phyloP scores from a whole-genome alignment of 2,113 vertebrate genomes.

The Hemibagrus wyckioides region DNA sequence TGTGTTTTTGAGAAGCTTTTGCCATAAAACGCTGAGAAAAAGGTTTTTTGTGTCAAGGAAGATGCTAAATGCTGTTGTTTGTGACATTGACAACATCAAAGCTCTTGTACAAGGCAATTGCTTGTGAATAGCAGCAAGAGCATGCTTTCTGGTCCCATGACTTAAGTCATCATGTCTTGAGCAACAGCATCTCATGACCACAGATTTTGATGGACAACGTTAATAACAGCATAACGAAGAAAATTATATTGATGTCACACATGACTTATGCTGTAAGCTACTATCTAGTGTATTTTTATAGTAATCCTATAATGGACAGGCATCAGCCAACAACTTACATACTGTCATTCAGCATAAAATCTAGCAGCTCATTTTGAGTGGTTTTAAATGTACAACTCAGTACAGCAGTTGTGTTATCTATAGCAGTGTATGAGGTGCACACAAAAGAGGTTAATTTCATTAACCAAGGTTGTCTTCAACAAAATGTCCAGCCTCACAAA shows the following conservation, averaged over 20 bases:
- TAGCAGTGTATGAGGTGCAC: background rate
- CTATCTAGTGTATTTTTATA: background rate
- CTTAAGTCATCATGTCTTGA: background rate
- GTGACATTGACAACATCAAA: conserved; percentile 30
- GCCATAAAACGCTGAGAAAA: conserved; percentile 35
- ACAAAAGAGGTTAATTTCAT: background rate
- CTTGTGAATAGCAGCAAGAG: conserved; percentile 31
- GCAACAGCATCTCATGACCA: background rate
- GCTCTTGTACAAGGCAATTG: conserved; percentile 33
- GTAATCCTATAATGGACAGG: background rate
- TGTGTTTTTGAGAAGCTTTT: conserved; percentile 13
- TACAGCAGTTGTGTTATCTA: background rate
- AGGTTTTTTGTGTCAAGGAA: conserved; percentile 6
- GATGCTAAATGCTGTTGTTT: conserved; percentile 24
- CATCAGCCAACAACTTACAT: background rate
- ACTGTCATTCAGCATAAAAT: background rate
- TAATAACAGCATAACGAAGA: background rate
- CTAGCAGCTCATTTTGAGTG: background rate
- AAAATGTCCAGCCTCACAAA: background rate
- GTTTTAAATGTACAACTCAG: background rate
- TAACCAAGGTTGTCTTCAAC: background rate
- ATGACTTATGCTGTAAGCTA: background rate
- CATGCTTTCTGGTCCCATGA: background rate
- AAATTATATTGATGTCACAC: background rate
- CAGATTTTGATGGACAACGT: background rate